Percentiles rank a stretch among this genome's conserved stretches.
Evolutionary conservation across 2,888 invertebrate genomes (phyloP).

Genomic region (Habroteleia sp.): DNA sequence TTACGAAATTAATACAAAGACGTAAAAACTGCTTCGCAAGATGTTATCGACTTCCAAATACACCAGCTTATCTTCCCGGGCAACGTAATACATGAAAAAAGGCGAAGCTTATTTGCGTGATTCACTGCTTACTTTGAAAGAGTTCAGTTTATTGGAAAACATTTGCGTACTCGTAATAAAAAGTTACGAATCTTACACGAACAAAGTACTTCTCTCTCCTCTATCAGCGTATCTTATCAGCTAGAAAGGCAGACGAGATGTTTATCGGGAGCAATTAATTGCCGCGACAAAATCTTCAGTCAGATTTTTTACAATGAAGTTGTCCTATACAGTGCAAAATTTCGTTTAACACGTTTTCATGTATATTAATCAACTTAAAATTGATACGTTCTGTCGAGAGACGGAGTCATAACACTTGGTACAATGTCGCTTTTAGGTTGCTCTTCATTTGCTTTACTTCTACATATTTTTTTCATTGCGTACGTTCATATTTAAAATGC

Average conservation of each 20-base stretch:
- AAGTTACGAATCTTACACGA: conserved; percentile 42
- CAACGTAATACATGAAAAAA: conserved; percentile 37
- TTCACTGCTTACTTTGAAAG: conserved; percentile 40
- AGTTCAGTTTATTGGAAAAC: conserved; percentile 48
- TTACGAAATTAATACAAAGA: conserved; percentile 36
- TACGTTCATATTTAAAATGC: too few species aligned
- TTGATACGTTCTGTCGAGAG: neutral
- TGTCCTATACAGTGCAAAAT: conserved; percentile 7
- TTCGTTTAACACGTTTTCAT: conserved; percentile 21
- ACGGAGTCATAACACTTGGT: too few species aligned
- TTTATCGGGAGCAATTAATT: conserved; percentile 52
- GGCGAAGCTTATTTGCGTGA: conserved; percentile 47
- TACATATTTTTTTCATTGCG: too few species aligned
- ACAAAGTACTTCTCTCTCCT: conserved; percentile 39
- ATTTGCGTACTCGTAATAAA: conserved; percentile 49
- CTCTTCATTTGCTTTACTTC: too few species aligned
- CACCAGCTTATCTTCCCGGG: conserved; percentile 24
- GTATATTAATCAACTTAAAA: neutral
- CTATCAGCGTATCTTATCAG: conserved; percentile 51
- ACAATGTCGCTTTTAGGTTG: too few species aligned
- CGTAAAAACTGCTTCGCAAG: conserved; percentile 27
- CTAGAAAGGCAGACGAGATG: conserved; percentile 43
- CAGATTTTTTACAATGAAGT: conserved; percentile 42
- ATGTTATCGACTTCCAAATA: conserved; percentile 46
- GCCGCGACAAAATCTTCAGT: conserved; percentile 50